phyloP scores from a whole-genome alignment of 2,113 vertebrate genomes.

The Onychostruthus taczanowskii region DNA sequence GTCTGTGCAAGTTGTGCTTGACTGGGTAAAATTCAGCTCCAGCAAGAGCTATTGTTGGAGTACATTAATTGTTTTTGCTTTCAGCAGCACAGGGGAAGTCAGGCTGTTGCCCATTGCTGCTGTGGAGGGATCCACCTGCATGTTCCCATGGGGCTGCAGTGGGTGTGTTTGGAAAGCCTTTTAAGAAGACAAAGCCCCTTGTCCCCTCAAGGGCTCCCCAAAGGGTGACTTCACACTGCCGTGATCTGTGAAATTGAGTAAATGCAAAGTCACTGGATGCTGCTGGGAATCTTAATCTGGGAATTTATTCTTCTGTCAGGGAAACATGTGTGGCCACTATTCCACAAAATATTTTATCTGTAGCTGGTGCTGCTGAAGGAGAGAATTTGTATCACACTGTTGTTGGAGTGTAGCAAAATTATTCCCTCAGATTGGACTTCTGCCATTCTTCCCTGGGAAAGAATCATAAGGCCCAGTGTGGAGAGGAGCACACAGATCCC shows the following conservation, averaged over 20 bases:
- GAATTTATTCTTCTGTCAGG: neutral
- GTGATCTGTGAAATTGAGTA: neutral
- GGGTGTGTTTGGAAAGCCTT: neutral
- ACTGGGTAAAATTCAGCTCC: neutral
- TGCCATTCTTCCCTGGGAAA: neutral
- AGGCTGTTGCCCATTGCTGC: neutral
- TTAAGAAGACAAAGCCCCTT: neutral
- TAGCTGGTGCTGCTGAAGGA: neutral
- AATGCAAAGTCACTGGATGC: neutral
- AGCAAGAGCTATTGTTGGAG: neutral
- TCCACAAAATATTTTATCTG: neutral
- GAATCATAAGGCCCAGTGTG: neutral
- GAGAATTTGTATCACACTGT: neutral
- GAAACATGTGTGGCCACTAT: neutral
- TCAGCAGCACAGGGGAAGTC: neutral
- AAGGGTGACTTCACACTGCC: neutral
- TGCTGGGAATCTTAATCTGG: neutral
- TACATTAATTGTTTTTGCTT: neutral
- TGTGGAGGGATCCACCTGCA: neutral
- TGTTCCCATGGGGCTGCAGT: neutral
- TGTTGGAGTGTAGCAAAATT: neutral
- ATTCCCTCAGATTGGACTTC: neutral
- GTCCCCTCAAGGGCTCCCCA: neutral
- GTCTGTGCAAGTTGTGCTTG: slow-evolving; percentile 27
- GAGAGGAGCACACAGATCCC: neutral